Evolutionary conservation across 2,797 vertebrate genomes (phyloP).

Genomic region (Onychomys torridus): DNA sequence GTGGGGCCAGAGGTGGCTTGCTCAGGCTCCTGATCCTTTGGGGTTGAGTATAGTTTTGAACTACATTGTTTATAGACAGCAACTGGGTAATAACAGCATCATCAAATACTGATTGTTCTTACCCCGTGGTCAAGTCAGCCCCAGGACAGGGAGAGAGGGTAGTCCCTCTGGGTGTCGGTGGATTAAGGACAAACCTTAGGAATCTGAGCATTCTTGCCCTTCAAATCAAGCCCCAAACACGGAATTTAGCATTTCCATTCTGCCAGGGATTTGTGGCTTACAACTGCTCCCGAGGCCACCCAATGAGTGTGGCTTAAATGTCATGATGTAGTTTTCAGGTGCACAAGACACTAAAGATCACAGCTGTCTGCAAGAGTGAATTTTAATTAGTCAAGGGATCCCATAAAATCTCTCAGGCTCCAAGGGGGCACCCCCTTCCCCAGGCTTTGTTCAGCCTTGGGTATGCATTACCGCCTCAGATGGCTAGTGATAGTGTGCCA

Average conservation of each 20-base stretch:
- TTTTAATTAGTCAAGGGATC: conserved; percentile 86
- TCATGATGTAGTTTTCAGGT: conserved; percentile 86
- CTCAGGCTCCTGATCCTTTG: not conserved
- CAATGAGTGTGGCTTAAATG: conserved; percentile 85
- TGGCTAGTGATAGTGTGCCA: conserved; percentile 69
- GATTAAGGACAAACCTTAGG: conserved; percentile 17
- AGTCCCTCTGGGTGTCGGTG: not conserved
- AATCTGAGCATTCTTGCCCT: conserved; percentile 44
- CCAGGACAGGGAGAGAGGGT: not conserved
- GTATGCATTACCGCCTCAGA: conserved; percentile 81
- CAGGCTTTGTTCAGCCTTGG: conserved; percentile 66
- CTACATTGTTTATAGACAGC: not conserved
- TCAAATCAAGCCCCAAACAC: conserved; percentile 24
- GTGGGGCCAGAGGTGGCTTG: not conserved
- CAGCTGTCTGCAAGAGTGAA: conserved; percentile 80
- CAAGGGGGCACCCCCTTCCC: conserved; percentile 60
- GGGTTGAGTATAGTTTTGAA: not conserved
- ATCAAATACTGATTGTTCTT: not conserved
- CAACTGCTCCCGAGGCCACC: conserved; percentile 74
- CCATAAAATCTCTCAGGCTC: conserved; percentile 73
- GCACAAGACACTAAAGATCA: conserved; percentile 84
- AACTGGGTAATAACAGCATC: not conserved
- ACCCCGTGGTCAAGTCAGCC: not conserved
- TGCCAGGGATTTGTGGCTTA: conserved; percentile 79
- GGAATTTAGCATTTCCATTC: conserved; percentile 78